A percentile compares a stretch with the other conserved stretches of the same genome.
phyloP scores from a whole-genome alignment of 2,888 invertebrate genomes.

The Acleris emargana region DNA sequence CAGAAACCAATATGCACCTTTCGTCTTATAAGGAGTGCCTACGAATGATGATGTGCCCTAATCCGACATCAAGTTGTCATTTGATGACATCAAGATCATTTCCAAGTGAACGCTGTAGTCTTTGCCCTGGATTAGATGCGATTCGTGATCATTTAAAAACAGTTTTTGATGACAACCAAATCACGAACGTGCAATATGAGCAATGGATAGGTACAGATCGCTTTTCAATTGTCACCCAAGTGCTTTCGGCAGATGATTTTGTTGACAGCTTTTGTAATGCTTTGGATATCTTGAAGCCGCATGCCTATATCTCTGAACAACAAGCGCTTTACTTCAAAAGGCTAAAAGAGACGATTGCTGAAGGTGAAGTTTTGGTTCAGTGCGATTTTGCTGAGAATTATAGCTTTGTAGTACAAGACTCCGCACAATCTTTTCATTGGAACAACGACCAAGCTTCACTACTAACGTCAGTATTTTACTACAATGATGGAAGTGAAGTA shows the following conservation, averaged over 20 bases:
- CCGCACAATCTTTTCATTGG: conserved; percentile 37
- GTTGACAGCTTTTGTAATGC: conserved; percentile 28
- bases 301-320: conserved; percentile 35
- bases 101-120: not conserved
- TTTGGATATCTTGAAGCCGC: conserved; percentile 10
- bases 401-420: conserved; percentile 37
- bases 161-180: no score
- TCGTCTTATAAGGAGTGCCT: conserved; percentile 2
- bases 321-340: conserved; percentile 15
- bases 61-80: no score
- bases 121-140: conserved; percentile 30
- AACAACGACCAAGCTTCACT: conserved; percentile 1
- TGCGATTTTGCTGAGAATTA: conserved; percentile 39
- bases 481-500: no score
- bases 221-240: not conserved
- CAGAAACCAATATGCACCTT: conserved; percentile 35
- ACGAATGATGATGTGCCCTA: not conserved
- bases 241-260: conserved; percentile 35
- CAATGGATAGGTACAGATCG: conserved; percentile 31
- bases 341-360: conserved; percentile 20
- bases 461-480: no score
- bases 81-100: not conserved
- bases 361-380: conserved; percentile 33
- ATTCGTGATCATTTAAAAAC: no score
- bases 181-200: conserved; percentile 34